Base-by-base conservation (phyloP, 1,140 invertebrate genomes). In the Planococcus citri region DNA sequence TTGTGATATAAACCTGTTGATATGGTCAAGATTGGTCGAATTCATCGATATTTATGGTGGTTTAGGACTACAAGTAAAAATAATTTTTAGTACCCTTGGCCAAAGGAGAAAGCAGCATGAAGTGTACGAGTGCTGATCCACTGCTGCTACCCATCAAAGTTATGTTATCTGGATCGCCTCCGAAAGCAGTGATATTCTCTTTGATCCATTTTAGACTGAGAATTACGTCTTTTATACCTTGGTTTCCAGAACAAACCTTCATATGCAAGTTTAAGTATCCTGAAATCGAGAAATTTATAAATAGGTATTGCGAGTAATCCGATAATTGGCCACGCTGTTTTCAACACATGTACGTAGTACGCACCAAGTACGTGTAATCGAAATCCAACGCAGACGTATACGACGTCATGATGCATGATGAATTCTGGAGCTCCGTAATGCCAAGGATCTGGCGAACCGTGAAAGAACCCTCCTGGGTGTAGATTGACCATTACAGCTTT, bases 161-260 rank as follows among this genome's bases (percentile, higher is more conserved):
- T 0, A 92, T 84, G 1, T 78, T 78, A 72, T 82, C 79, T 0
- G 87, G 82, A 80, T 94, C 87, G 1, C 90, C 90, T 1, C 88
- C 88, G 75, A 92, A 92, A 0, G 80, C 76, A 0, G 74, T 80
- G 33, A 91, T 89, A 73, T 91, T 88, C 22, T 85, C 75, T 74
- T 86, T 82, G 0, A 92, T 79, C 89, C 89, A 92, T 33, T 82
- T 80, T 1, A 92, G 75, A 0, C 87, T 86, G 38, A 80, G 77
- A 1, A 89, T 85, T 78, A 90, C 87, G 78, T 92, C 90, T 76
- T 87, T 87, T 24, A 90, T 77, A 0, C 88, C 89, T 76, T 84
- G 84, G 75, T 91, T 90, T n/a, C 88, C 89, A 0, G 86, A 82
- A 0, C 84, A 83, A 57, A 82, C 75, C 14, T 80, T 77, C 70